phyloP scores from a whole-genome alignment of 2,113 vertebrate species.

The Nyctibius bracteatus region DNA sequence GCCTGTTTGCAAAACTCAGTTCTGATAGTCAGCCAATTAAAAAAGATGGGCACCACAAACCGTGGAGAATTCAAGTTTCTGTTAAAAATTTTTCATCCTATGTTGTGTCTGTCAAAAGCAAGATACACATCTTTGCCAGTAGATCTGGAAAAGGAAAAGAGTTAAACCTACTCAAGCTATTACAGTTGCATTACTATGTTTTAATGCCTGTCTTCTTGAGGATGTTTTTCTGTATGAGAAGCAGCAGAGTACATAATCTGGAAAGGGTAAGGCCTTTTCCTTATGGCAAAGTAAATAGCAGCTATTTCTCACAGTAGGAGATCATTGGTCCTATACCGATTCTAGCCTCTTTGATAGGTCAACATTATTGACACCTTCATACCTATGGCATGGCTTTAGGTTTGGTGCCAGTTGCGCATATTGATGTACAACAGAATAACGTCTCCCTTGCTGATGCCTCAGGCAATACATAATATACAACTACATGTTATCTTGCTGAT shows the following conservation, averaged over 20 bases:
- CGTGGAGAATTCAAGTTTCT: neutral
- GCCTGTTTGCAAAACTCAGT: neutral
- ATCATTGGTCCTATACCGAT: neutral
- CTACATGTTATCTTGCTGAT: conserved; percentile 24
- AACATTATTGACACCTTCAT: neutral
- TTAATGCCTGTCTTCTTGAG: neutral
- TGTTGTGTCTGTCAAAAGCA: neutral
- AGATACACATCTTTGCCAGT: neutral
- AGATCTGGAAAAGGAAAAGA: neutral
- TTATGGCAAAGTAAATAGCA: neutral
- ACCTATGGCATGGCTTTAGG: neutral
- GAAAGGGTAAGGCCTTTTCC: neutral
- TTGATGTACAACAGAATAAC: neutral
- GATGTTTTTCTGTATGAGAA: neutral
- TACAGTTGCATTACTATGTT: neutral
- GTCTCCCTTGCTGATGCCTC: conserved; percentile 32
- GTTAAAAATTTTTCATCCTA: neutral
- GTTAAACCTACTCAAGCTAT: neutral
- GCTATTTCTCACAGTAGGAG: neutral
- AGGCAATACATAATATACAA: neutral
- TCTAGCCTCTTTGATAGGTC: neutral
- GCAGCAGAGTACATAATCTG: neutral
- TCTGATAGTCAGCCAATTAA: neutral
- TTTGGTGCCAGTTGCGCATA: neutral
- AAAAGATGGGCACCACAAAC: neutral